These are phyloP conservation scores for Glaucidium brasilianum DNA, from an alignment of 2,113 vertebrate species.

Conservation along the genomic window DNA sequence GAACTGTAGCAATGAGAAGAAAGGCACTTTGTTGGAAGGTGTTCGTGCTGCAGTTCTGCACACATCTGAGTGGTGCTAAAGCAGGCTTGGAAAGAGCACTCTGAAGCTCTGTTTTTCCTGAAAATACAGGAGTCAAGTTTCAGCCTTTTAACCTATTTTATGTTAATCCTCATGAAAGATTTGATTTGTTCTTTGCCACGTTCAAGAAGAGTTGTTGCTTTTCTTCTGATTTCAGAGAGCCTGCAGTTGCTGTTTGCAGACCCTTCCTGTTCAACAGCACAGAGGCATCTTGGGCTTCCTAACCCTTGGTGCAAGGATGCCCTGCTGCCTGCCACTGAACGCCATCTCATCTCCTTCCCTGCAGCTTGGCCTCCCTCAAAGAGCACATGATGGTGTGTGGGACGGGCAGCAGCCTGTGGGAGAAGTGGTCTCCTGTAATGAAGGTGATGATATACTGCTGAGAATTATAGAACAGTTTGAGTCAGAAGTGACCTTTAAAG, in stretches of 20 bases:
- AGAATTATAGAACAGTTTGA: not conserved
- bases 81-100: not conserved
- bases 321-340: not conserved
- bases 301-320: not conserved
- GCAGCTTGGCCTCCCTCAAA: not conserved
- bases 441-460: not conserved
- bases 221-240: not conserved
- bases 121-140: not conserved
- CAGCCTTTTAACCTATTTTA: not conserved
- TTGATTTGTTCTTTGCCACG: not conserved
- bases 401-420: not conserved
- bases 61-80: not conserved
- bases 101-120: not conserved
- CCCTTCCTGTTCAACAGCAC: not conserved
- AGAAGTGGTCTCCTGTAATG: not conserved
- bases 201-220: not conserved
- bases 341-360: accelerated
- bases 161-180: not conserved
- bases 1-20: not conserved
- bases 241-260: not conserved
- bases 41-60: not conserved
- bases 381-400: accelerated
- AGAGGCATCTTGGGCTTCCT: not conserved
- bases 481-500: not conserved
- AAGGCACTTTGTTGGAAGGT: not conserved